Percentiles rank a stretch among this genome's conserved stretches.
phyloP scores from a whole-genome alignment of 2,113 vertebrate species.

The Macrotus californicus region DNA sequence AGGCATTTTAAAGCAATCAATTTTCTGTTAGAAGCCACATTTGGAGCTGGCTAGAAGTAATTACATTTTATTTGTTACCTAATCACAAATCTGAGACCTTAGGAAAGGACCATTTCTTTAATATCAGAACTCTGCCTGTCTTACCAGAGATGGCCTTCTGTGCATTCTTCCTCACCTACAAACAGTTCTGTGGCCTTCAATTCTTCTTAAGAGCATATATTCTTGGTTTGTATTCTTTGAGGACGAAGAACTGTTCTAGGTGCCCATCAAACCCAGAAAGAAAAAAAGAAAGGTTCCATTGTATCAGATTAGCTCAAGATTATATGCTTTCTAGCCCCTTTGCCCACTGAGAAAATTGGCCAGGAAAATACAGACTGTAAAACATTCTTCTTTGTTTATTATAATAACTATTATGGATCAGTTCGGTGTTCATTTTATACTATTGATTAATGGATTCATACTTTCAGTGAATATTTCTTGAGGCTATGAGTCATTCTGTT shows the following conservation, averaged over 20 bases:
- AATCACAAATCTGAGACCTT: slow-evolving; percentile 27
- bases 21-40: background rate
- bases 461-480: background rate
- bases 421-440: background rate
- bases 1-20: background rate
- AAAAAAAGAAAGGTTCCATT: background rate
- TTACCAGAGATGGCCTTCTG: background rate
- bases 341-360: background rate
- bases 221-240: background rate
- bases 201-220: background rate
- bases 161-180: background rate
- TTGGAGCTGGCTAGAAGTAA: background rate
- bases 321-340: background rate
- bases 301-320: background rate
- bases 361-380: background rate
- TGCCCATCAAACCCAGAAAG: background rate
- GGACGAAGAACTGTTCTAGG: background rate
- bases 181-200: background rate
- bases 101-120: background rate
- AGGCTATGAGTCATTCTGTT: background rate
- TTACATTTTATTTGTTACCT: slow-evolving; percentile 44
- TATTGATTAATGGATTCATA: background rate
- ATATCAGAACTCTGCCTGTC: background rate
- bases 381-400: background rate
- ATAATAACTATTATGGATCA: background rate